These are phyloP conservation scores for Chloroclystis v-ata DNA, from an alignment of 2,888 invertebrate genomes.

Conservation along the genomic window DNA sequence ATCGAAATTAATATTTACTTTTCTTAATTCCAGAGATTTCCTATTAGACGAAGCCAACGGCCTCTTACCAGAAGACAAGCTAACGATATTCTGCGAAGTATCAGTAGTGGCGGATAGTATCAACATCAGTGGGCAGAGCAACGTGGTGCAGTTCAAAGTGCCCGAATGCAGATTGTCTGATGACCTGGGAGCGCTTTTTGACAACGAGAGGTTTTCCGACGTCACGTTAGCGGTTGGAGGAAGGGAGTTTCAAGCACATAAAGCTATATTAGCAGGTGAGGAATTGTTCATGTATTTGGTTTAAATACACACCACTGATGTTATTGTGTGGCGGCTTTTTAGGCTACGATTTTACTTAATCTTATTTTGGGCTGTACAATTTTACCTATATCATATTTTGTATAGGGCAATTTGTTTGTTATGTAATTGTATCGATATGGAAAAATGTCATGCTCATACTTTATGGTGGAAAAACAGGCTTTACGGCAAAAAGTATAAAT, in stretches of 20 bases:
- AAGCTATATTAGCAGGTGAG: conserved; percentile 95
- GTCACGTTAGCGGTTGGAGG: conserved; percentile 96
- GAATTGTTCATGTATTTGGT: conserved; percentile 12
- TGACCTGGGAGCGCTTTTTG: conserved; percentile 96
- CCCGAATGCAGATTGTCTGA: conserved; percentile 96
- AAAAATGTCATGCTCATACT: too few relatives aligned
- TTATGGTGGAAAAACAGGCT: too few relatives aligned
- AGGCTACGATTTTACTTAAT: too few relatives aligned
- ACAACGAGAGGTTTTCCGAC: conserved; percentile 98
- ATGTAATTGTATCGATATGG: too few relatives aligned
- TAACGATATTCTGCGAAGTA: conserved; percentile 99
- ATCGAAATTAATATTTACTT: too few relatives aligned
- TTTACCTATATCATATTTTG: too few relatives aligned
- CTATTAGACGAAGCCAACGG: conserved; percentile 99
- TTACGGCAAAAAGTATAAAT: too few relatives aligned
- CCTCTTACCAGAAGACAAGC: conserved; percentile 97
- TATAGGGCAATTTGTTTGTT: too few relatives aligned
- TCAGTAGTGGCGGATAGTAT: conserved; percentile 98
- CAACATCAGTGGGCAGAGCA: conserved; percentile 99
- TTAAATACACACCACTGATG: too few relatives aligned
- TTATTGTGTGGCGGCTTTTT: too few relatives aligned
- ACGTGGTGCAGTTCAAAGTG: conserved; percentile 98
- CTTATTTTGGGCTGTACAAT: too few relatives aligned
- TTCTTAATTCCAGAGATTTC: conserved; percentile 88
- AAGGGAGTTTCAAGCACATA: conserved; percentile 95